Conservation (phyloP, 2,113 vertebrate species). For the Mola mola region DNA sequence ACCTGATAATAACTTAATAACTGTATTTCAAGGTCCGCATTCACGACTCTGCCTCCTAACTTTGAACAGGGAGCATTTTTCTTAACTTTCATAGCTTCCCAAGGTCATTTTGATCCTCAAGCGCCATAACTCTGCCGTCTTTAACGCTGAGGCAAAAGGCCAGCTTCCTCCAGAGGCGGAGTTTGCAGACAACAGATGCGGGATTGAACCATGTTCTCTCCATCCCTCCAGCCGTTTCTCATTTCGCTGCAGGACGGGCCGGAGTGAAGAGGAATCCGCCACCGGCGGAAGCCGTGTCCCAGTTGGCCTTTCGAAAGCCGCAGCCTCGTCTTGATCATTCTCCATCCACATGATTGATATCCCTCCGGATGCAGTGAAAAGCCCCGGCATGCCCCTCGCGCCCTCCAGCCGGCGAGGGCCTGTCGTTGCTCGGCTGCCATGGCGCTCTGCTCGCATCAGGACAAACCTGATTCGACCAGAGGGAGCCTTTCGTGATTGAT, state of each 20-base stretch:
- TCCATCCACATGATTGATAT: constrained; percentile 51
- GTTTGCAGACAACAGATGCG: constrained; percentile 49
- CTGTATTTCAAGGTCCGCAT: constrained; percentile 15
- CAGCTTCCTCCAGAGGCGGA: constrained; percentile 15
- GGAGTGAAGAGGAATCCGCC: constrained; percentile 48
- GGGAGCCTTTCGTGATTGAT: constrained; percentile 78
- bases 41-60: not conserved
- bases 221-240: constrained; percentile 58
- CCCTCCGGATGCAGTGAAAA: constrained; percentile 47
- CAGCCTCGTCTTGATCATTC: constrained; percentile 51
- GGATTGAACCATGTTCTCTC: constrained; percentile 43
- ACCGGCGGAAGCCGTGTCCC: constrained; percentile 43
- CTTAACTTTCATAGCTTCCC: constrained; percentile 10
- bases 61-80: constrained; percentile 1
- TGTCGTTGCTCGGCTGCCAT: constrained; percentile 53
- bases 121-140: constrained; percentile 4
- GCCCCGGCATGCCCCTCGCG: constrained; percentile 30
- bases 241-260: constrained; percentile 39
- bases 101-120: constrained; percentile 37
- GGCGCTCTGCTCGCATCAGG: constrained; percentile 60
- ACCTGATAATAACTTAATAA: constrained; percentile 8
- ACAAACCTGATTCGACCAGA: constrained; percentile 79
- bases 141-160: constrained; percentile 27
- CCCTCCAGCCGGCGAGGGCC: constrained; percentile 33
- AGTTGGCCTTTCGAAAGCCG: constrained; percentile 30